phyloP scores from a whole-genome alignment of 2,113 vertebrate genomes.

The Dolichotis patagonum region DNA sequence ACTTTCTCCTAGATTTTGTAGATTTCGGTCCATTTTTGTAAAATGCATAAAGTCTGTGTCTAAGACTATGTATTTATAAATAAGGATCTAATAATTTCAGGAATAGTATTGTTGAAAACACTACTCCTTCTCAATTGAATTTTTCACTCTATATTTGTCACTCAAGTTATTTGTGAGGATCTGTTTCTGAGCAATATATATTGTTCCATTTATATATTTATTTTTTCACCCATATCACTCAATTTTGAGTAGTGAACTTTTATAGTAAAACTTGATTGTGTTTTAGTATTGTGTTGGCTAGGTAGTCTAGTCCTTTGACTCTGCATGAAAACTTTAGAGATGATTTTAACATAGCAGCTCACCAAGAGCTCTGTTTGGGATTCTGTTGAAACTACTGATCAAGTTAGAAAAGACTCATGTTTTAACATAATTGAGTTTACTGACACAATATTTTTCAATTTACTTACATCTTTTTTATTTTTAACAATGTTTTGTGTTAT shows the following conservation, averaged over 20 bases:
- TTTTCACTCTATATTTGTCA: not conserved
- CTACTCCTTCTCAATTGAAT: too few relatives aligned
- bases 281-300: not conserved
- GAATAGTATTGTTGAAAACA: not conserved
- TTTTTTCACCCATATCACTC: not conserved
- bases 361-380: not conserved
- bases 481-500: not conserved
- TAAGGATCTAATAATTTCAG: not conserved
- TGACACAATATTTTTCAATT: not conserved
- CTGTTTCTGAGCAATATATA: not conserved
- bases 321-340: not conserved
- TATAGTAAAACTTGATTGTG: not conserved
- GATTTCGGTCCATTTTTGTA: not conserved
- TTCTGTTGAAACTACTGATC: not conserved
- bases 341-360: not conserved
- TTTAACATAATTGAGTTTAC: not conserved
- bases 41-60: not conserved
- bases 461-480: not conserved
- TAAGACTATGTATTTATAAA: not conserved
- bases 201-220: not conserved
- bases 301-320: not conserved
- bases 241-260: not conserved
- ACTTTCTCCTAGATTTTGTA: not conserved
- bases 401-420: not conserved
- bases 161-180: not conserved